Conservation (phyloP, 2,888 invertebrate species). For the Chaetogeoica ovagalla region DNA sequence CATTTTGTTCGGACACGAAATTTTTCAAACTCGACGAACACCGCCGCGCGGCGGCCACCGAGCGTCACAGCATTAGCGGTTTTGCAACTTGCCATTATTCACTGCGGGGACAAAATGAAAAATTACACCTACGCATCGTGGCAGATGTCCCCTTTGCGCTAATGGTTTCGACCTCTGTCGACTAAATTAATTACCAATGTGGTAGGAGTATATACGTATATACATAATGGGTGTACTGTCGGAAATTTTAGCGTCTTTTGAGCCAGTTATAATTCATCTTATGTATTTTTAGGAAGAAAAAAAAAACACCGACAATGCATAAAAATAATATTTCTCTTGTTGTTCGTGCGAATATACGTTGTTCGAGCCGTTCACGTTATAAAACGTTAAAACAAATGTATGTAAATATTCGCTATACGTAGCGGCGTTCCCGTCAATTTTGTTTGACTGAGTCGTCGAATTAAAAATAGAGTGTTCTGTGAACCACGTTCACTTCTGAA, state of each 20-base stretch:
- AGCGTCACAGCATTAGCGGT: conserved; percentile 2
- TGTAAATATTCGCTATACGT: too few relatives aligned
- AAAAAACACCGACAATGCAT: not conserved
- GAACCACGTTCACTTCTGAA: too few relatives aligned
- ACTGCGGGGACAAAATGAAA: conserved; percentile 40
- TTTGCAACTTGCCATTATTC: conserved; percentile 27
- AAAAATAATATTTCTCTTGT: not conserved
- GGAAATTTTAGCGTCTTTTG: conserved; percentile 33
- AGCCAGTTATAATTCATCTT: conserved; percentile 5
- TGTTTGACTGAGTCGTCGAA: too few relatives aligned
- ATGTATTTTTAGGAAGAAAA: not conserved
- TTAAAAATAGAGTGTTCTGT: too few relatives aligned
- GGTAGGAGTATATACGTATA: conserved; percentile 26
- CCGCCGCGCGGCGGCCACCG: not conserved
- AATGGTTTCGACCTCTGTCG: conserved; percentile 44
- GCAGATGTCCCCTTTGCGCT: conserved; percentile 33
- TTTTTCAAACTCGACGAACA: conserved; percentile 25
- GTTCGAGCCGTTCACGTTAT: too few relatives aligned
- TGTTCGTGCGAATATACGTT: too few relatives aligned
- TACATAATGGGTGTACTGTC: conserved; percentile 29
- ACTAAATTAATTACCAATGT: conserved; percentile 46
- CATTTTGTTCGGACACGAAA: not conserved
- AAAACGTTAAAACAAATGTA: too few relatives aligned
- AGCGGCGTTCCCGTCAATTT: too few relatives aligned
- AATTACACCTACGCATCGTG: conserved; percentile 35